These are phyloP conservation scores for Andrena minutula DNA, from an alignment of 2,888 invertebrate species.

Conservation along the genomic window DNA sequence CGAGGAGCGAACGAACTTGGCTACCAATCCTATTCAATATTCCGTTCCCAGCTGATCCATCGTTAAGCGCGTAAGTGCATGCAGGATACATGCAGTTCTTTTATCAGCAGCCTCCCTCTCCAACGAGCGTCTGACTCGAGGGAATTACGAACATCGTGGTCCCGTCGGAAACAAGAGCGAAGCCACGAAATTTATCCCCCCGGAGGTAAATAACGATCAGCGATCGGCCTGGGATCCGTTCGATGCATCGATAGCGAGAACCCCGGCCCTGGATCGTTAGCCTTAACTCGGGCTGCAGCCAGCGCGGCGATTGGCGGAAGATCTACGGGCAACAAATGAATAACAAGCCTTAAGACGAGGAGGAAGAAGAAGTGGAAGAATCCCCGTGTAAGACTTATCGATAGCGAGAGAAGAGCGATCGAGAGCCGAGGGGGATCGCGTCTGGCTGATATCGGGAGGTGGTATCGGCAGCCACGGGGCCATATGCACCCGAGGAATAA, in stretches of 20 bases:
- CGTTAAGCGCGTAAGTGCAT: too few species aligned
- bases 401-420: slow-evolving; percentile 66
- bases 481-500: slow-evolving; percentile 72
- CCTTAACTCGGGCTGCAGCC: slow-evolving; percentile 56
- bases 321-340: slow-evolving; percentile 73
- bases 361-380: slow-evolving; percentile 63
- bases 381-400: slow-evolving; percentile 65
- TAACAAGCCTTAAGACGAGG: slow-evolving; percentile 62
- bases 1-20: too few species aligned
- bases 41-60: neutral
- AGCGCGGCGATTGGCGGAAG: slow-evolving; percentile 57
- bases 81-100: neutral
- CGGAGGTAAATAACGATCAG: slow-evolving; percentile 49
- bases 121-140: neutral
- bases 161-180: neutral
- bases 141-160: neutral
- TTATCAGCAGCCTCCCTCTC: neutral
- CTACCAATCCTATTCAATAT: too few species aligned
- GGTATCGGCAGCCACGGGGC: slow-evolving; percentile 59
- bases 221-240: slow-evolving; percentile 34
- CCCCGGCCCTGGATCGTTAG: slow-evolving; percentile 55
- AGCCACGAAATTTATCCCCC: slow-evolving; percentile 41
- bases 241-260: slow-evolving; percentile 56
- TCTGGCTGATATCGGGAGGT: slow-evolving; percentile 59
- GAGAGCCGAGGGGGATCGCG: slow-evolving; percentile 53